phyloP scores from a whole-genome alignment of 92 coral and sea anemone species.

The Metridium senile region DNA sequence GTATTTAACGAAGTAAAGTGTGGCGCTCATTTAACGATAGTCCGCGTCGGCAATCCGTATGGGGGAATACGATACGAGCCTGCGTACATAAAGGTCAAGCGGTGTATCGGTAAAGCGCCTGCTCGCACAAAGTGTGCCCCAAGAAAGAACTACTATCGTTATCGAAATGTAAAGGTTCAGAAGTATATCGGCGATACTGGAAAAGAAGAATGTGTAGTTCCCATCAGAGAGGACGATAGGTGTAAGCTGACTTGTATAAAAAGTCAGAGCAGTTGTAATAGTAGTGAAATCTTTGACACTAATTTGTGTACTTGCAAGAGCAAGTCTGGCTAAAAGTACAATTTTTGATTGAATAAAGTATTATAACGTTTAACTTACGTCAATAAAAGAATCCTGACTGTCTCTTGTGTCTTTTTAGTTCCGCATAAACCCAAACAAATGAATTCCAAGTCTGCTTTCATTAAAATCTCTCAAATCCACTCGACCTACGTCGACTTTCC shows the following conservation, averaged over 20 bases:
- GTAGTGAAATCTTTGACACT: neutral
- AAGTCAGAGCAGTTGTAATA: neutral
- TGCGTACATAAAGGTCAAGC: neutral
- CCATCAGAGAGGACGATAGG: neutral
- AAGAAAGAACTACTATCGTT: neutral
- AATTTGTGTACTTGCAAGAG: neutral
- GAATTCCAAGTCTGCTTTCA: neutral
- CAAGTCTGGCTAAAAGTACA: neutral
- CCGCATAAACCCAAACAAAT: neutral
- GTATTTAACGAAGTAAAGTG: neutral
- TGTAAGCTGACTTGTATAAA: neutral
- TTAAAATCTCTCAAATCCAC: neutral
- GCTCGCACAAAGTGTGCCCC: neutral
- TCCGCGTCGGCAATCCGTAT: neutral
- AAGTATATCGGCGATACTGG: neutral
- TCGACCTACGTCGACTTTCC: too few relatives aligned
- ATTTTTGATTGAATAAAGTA: neutral
- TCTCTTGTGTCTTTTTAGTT: neutral
- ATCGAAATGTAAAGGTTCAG: conserved; percentile 1
- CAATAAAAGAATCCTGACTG: neutral
- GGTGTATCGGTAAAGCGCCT: neutral
- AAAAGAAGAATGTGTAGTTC: neutral
- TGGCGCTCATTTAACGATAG: neutral
- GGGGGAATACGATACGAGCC: conserved; percentile 6
- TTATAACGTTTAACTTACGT: neutral